These are phyloP conservation scores for Bostrychus sinensis DNA, from an alignment of 2,113 vertebrate species.

Conservation along the genomic window DNA sequence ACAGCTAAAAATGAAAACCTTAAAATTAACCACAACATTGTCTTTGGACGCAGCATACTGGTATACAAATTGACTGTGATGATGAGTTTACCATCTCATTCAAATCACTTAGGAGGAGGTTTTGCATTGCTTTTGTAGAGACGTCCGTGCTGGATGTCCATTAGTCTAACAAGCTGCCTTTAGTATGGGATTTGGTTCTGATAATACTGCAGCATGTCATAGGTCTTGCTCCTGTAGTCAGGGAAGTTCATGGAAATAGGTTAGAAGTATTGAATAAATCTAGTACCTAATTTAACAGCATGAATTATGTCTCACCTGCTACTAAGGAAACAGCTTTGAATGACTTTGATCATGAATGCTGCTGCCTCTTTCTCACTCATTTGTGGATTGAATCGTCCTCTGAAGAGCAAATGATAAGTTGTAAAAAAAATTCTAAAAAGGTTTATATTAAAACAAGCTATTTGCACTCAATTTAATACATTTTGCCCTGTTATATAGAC, in stretches of 20 bases:
- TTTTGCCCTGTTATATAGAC: too few species aligned
- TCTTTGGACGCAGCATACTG: constrained; percentile 5
- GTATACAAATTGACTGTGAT: background rate
- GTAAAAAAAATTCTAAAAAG: background rate
- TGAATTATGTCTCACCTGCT: constrained; percentile 84
- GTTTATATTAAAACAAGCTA: background rate
- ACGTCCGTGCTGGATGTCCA: constrained; percentile 4
- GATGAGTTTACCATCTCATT: background rate
- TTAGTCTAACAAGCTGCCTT: constrained; percentile 38
- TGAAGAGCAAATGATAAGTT: constrained; percentile 54
- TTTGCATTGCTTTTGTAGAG: constrained; percentile 31
- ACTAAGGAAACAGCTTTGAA: constrained; percentile 98
- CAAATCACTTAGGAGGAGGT: background rate
- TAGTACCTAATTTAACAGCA: background rate
- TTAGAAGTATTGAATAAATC: background rate
- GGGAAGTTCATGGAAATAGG: background rate
- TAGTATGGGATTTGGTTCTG: constrained; percentile 99
- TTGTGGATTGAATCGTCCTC: constrained; percentile 94
- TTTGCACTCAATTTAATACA: background rate
- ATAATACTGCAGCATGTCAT: constrained; percentile 99
- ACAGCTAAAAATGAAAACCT: constrained; percentile 13
- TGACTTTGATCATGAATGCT: constrained; percentile 96
- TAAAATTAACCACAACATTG: constrained; percentile 12
- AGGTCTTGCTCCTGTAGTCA: constrained; percentile 91
- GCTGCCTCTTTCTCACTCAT: constrained; percentile 97